These are phyloP conservation scores for Anthopleura sola DNA, from an alignment of 64 coral and sea anemone species.

Conservation along the genomic window DNA sequence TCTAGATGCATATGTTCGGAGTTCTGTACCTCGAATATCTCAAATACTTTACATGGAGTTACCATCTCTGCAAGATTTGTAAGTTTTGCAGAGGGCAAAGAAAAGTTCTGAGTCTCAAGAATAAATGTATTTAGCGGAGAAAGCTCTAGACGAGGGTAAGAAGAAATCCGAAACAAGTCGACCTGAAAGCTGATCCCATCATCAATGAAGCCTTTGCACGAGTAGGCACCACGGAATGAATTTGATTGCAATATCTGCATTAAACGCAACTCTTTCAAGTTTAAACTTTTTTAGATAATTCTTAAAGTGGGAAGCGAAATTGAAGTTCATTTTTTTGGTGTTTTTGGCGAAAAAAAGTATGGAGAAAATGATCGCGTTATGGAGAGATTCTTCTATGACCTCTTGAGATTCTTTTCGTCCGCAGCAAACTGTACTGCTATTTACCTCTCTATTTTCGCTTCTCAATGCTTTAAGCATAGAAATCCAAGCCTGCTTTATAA, in stretches of 20 bases:
- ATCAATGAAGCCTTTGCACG: slow-evolving; percentile 9
- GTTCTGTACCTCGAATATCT: background rate
- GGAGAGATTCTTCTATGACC: background rate
- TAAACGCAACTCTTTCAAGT: background rate
- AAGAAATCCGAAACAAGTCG: background rate
- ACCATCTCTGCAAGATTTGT: background rate
- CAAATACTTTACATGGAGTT: background rate
- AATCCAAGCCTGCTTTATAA: background rate
- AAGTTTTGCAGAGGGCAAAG: background rate
- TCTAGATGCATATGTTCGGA: background rate
- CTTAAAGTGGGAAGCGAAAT: background rate
- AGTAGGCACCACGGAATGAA: background rate
- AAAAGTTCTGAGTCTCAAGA: too few species aligned
- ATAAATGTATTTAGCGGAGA: background rate
- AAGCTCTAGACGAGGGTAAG: background rate
- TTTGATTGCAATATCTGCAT: background rate
- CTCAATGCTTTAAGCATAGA: background rate
- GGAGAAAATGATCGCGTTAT: background rate
- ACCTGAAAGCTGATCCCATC: background rate
- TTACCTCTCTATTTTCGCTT: background rate
- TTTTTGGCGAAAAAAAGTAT: background rate
- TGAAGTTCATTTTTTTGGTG: background rate
- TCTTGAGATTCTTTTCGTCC: background rate
- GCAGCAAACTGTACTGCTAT: background rate
- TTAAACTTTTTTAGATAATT: background rate